Conservation (phyloP, 53 echinoderm and acorn worm genomes). For the Temnopleurus reevesii region DNA sequence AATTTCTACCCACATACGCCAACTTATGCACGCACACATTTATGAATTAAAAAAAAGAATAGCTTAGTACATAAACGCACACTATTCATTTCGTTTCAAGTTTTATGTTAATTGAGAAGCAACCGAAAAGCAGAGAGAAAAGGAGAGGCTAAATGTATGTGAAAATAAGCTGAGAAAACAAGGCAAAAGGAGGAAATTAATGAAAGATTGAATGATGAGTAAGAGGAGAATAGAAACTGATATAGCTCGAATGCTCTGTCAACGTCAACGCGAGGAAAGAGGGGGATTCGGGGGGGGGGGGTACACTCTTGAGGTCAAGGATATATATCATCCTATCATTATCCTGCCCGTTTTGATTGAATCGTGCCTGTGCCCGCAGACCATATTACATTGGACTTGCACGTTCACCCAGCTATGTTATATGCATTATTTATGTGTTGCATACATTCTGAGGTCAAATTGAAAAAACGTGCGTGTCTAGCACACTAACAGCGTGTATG, state of each 20-base stretch:
- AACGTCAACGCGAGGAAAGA: not conserved
- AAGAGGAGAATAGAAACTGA: not conserved
- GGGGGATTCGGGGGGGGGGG: not conserved
- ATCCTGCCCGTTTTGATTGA: constrained; percentile 2
- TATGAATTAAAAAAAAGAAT: too few species aligned
- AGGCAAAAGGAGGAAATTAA: not conserved
- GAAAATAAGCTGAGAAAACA: not conserved
- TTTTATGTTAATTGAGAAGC: too few species aligned
- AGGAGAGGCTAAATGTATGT: too few species aligned
- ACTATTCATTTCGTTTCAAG: too few species aligned
- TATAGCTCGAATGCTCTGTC: not conserved
- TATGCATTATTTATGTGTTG: constrained; percentile 42
- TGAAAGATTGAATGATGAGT: not conserved
- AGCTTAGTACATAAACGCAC: too few species aligned
- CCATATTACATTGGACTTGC: not conserved
- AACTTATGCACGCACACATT: too few species aligned
- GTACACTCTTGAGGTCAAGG: constrained; percentile 2
- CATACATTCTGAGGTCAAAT: constrained; percentile 45
- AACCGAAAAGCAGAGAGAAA: too few species aligned
- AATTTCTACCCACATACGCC: too few species aligned
- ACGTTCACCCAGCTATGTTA: constrained; percentile 23
- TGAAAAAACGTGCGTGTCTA: not conserved
- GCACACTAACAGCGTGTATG: constrained; percentile 15
- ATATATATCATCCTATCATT: constrained; percentile 34
- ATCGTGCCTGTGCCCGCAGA: not conserved